Evolutionary conservation across 2,888 invertebrate species (phyloP).

Genomic region (Epistrophe eligans): DNA sequence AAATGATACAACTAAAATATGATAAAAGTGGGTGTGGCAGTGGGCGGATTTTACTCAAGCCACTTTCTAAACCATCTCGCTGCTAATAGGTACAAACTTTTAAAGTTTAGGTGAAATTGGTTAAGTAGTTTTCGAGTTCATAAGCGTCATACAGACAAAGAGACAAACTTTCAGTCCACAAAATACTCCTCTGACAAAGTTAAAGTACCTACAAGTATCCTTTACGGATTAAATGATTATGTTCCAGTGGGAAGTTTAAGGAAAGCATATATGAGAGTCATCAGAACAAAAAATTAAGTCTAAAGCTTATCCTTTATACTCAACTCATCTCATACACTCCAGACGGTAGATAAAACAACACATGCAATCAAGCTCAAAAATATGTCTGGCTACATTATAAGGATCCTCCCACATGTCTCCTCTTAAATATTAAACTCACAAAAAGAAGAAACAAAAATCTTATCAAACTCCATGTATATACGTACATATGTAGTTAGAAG

Average conservation of each 20-base stretch:
- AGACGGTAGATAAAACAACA: constrained; percentile 88
- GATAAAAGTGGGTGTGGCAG: too few relatives aligned
- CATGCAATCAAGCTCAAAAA: constrained; percentile 5
- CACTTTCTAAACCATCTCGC: too few relatives aligned
- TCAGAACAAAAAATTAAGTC: constrained; percentile 97
- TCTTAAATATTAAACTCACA: not conserved
- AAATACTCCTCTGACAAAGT: not conserved
- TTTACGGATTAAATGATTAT: not conserved
- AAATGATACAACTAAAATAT: too few relatives aligned
- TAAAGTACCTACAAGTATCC: not conserved
- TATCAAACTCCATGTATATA: not conserved
- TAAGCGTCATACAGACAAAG: too few relatives aligned
- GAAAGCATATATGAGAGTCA: constrained; percentile 85
- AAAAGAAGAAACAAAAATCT: not conserved
- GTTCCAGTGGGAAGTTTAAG: too few relatives aligned
- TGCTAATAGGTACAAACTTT: too few relatives aligned
- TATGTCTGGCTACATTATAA: constrained; percentile 2
- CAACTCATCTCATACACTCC: constrained; percentile 84
- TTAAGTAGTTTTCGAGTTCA: too few relatives aligned
- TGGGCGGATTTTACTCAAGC: too few relatives aligned
- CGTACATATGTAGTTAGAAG: not conserved
- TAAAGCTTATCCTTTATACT: constrained; percentile 88
- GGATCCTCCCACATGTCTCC: not conserved
- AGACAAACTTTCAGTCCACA: not conserved
- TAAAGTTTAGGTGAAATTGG: too few relatives aligned